phyloP scores from a whole-genome alignment of 2,113 vertebrate species.

The Colius striatus region DNA sequence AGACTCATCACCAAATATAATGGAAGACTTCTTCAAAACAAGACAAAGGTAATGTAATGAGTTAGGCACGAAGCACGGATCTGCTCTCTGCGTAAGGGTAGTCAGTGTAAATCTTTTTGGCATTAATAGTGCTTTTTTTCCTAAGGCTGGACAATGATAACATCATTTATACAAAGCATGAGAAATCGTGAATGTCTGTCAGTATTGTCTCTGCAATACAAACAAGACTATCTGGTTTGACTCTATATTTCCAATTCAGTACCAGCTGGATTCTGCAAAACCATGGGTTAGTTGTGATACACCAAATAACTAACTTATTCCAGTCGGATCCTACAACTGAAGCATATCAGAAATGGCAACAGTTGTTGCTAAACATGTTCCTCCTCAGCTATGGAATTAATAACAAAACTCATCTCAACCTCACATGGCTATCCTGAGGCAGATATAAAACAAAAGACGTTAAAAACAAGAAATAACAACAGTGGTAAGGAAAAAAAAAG shows the following conservation, averaged over 20 bases:
- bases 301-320: not conserved
- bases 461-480: not conserved
- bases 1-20: slow-evolving; percentile 44
- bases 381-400: not conserved
- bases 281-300: not conserved
- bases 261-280: slow-evolving; percentile 43
- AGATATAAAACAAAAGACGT: not conserved
- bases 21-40: slow-evolving; percentile 38
- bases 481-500: not conserved
- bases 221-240: slow-evolving; percentile 26
- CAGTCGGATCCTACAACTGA: not conserved
- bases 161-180: slow-evolving; percentile 29
- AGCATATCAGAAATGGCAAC: not conserved
- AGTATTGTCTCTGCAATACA: slow-evolving; percentile 20
- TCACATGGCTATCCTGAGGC: not conserved
- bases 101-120: slow-evolving; percentile 49
- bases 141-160: slow-evolving; percentile 34
- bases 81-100: not conserved
- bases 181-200: slow-evolving; percentile 46
- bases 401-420: not conserved
- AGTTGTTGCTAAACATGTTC: not conserved
- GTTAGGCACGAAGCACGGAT: slow-evolving; percentile 30
- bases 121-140: not conserved
- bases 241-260: slow-evolving; percentile 24
- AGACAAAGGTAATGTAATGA: slow-evolving; percentile 53